Evolutionary conservation across 2,797 vertebrate species (phyloP), one percentile per base, ranked within the genome.

Genomic region (Pogoniulus pusillus): DNA sequence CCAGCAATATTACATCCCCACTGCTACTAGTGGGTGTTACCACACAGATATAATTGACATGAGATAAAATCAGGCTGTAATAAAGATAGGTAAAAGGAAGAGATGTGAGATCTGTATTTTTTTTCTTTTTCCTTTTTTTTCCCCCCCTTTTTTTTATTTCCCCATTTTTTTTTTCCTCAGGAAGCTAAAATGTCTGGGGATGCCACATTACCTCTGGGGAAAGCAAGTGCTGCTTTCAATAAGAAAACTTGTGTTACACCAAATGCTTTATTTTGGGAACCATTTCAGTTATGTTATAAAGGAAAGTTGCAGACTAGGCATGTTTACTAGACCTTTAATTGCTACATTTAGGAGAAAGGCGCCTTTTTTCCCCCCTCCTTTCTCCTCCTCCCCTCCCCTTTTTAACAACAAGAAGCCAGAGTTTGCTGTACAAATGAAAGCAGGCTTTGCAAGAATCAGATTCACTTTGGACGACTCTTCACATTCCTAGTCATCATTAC

Each of bases 401-500:
- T 95, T 88, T 92, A 91, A 95, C 30, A 57, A 97, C 91, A 96
- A 97, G 97, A 96, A 97, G 96, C 89, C 96, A 95, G 97, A 96
- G 94, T 96, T 97, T 97, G 96, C 96, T 95, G 94, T 97, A 97
- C 98, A 98, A 98, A 98, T 96, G 97, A 98, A 98, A 98, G 96
- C 97, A 97, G 97, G 96, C 98, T 97, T 97, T 97, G 95, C 96
- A 95, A 97, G 98, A 97, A 97, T 98, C 94, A 97, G 98, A 98
- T 98, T 98, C 98, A 98, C 97, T 98, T 98, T 98, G 98, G 98
- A 98, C 97, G 96, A 98, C 96, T 97, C 96, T 87, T 95, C 97
- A 97, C 98, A 98, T 98, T 98, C 98, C 98, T 98, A 97, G 97
- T 98, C 97, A 94, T 98, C 98, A 97, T 97, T 98, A 97, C 98